phyloP scores from a whole-genome alignment of 2,113 vertebrate genomes.

The Chlamydotis undulata region DNA sequence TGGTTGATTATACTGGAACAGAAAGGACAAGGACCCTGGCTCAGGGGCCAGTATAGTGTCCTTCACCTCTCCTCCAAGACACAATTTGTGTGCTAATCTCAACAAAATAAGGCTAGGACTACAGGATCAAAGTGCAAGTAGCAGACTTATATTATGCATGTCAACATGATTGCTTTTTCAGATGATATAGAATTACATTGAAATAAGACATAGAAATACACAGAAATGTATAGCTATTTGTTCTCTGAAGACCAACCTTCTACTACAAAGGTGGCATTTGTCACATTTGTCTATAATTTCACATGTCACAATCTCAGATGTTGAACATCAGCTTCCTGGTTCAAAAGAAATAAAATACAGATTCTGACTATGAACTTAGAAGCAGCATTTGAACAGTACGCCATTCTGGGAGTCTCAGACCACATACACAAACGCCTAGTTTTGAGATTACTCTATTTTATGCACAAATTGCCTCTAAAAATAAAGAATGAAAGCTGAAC shows the following conservation, averaged over 20 bases:
- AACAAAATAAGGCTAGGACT: neutral
- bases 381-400: neutral
- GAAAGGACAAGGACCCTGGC: neutral
- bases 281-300: neutral
- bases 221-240: neutral
- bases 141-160: neutral
- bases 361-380: neutral
- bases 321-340: neutral
- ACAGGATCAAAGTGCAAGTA: neutral
- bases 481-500: fast-evolving
- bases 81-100: neutral
- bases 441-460: neutral
- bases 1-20: neutral
- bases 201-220: neutral
- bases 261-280: neutral
- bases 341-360: neutral
- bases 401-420: neutral
- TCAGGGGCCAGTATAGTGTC: neutral
- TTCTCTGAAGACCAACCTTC: neutral
- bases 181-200: neutral
- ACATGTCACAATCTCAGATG: fast-evolving
- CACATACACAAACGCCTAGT: neutral
- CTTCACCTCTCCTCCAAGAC: neutral
- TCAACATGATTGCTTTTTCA: neutral
- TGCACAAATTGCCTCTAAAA: neutral